Evolutionary conservation across 2,797 vertebrate species (phyloP).

Genomic region (Ispidina lecontei): DNA sequence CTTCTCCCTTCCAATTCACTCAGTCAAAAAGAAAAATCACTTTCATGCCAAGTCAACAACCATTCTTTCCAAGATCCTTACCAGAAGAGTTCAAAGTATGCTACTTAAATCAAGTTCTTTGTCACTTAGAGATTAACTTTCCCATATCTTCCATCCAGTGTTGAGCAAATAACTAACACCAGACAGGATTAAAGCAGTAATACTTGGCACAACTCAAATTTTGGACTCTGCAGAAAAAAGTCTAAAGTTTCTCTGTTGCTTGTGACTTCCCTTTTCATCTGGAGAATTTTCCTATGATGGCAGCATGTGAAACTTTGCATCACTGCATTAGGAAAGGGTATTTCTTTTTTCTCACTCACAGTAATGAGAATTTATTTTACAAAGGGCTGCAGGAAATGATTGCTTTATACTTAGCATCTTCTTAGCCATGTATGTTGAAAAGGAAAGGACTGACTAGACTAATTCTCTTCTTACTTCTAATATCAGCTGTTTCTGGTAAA

Average conservation of each 20-base stretch:
- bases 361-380: background rate
- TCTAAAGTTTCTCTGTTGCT: background rate
- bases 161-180: background rate
- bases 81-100: background rate
- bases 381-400: background rate
- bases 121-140: background rate
- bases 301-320: fast-evolving
- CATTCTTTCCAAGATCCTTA: background rate
- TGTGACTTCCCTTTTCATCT: background rate
- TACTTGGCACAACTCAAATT: background rate
- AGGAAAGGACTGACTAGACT: background rate
- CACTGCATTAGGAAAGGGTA: background rate
- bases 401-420: background rate
- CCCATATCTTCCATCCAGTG: background rate
- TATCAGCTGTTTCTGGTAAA: background rate
- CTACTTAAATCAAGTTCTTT: background rate
- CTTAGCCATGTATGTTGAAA: background rate
- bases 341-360: background rate
- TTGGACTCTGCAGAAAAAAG: background rate
- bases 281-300: background rate
- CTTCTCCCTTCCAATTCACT: background rate
- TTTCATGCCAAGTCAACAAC: background rate
- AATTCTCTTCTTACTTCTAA: background rate
- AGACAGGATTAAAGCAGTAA: background rate
- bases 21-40: background rate